These are phyloP conservation scores for Scomberomorus guttatus DNA, from an alignment of 2,797 vertebrate genomes.

Conservation along the genomic window DNA sequence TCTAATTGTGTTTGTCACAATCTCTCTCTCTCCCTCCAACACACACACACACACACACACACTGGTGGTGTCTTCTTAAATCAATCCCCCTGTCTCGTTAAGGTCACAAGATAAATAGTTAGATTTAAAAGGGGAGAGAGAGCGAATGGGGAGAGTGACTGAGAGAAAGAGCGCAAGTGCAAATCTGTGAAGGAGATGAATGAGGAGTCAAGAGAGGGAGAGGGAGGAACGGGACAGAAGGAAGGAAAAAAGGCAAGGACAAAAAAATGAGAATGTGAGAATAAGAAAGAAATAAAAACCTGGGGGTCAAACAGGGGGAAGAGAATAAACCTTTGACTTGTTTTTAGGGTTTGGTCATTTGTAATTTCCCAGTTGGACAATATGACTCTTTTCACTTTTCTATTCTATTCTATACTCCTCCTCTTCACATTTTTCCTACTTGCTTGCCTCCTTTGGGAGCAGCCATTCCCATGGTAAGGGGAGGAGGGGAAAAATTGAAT, in stretches of 20 bases:
- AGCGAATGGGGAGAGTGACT: constrained; percentile 12
- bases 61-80: constrained; percentile 44
- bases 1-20: constrained; percentile 54
- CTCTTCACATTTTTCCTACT: constrained; percentile 38
- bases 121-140: constrained; percentile 49
- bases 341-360: not conserved
- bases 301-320: no score
- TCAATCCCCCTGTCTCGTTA: constrained; percentile 61
- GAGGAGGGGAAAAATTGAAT: constrained; percentile 23
- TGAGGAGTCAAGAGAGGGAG: constrained; percentile 1
- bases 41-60: constrained; percentile 19
- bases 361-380: not conserved
- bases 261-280: not conserved
- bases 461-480: constrained; percentile 27
- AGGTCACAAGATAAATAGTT: constrained; percentile 67
- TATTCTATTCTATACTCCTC: constrained; percentile 13
- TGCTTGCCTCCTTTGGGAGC: constrained; percentile 40
- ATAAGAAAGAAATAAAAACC: not conserved
- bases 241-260: not conserved
- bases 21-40: not conserved
- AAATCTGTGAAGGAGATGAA: constrained; percentile 40
- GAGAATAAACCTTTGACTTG: no score
- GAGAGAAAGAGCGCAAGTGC: constrained; percentile 1
- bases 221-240: not conserved
- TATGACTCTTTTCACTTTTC: not conserved